phyloP scores from a whole-genome alignment of 2,113 vertebrate genomes.

The Phyllostomus hastatus region DNA sequence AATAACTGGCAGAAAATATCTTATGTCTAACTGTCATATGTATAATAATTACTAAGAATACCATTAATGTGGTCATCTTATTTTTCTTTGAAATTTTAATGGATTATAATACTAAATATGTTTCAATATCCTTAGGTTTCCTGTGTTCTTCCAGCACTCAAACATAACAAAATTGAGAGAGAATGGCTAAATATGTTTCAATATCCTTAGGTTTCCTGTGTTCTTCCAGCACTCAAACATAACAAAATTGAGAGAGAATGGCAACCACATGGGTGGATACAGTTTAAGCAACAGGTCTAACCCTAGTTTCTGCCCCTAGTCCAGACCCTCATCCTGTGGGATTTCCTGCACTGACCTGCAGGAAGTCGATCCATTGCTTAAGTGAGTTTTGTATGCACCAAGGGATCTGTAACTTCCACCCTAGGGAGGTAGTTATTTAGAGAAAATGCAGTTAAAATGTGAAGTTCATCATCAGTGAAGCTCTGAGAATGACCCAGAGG shows the following conservation, averaged over 20 bases:
- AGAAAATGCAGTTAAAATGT: constrained; percentile 39
- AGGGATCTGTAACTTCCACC: constrained; percentile 1
- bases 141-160: neutral
- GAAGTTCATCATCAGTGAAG: constrained; percentile 48
- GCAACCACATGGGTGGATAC: neutral
- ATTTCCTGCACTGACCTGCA: neutral
- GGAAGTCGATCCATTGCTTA: neutral
- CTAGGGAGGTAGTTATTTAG: constrained; percentile 24
- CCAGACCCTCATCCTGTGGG: neutral
- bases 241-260: neutral
- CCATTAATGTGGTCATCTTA: neutral
- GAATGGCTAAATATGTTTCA: neutral
- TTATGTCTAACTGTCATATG: neutral
- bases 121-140: neutral
- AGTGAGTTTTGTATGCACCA: constrained; percentile 8
- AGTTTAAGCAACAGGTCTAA: neutral
- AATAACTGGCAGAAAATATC: neutral
- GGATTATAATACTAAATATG: neutral
- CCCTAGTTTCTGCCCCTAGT: neutral
- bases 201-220: neutral
- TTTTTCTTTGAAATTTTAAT: constrained; percentile 10
- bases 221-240: neutral
- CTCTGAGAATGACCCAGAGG: constrained; percentile 23
- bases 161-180: neutral
- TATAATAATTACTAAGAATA: neutral